phyloP scores from a whole-genome alignment of 1,140 invertebrate genomes.

The Hesperophylax magnus region DNA sequence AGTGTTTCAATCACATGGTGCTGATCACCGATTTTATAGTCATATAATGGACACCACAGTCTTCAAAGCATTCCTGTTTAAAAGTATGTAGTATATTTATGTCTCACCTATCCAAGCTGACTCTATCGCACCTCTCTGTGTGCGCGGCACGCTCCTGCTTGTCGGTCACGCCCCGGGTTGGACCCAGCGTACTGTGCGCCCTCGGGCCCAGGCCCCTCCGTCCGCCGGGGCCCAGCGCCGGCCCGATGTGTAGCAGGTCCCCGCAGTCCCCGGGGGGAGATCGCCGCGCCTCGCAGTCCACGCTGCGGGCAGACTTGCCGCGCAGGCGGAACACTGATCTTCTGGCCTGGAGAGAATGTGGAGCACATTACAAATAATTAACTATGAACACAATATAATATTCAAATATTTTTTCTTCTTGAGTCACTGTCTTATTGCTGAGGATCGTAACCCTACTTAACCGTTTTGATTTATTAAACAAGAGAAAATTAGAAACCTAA shows the following conservation, averaged over 20 bases:
- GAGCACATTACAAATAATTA: not conserved
- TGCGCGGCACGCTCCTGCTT: not conserved
- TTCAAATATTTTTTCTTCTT: too few relatives aligned
- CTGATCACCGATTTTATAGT: too few relatives aligned
- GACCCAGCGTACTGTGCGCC: conserved; percentile 58
- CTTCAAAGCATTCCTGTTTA: too few relatives aligned
- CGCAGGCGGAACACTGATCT: conserved; percentile 66
- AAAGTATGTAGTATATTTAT: conserved; percentile 30
- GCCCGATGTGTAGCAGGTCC: conserved; percentile 67
- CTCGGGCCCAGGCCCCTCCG: conserved; percentile 60
- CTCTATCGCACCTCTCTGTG: conserved; percentile 48
- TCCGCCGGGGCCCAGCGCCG: conserved; percentile 62
- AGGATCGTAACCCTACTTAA: too few relatives aligned
- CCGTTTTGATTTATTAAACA: too few relatives aligned
- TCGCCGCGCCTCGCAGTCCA: conserved; percentile 61
- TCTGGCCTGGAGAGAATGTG: conserved; percentile 61
- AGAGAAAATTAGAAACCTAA: too few relatives aligned
- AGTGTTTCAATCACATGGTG: too few relatives aligned
- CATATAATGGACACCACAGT: too few relatives aligned
- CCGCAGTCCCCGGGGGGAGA: conserved; percentile 63
- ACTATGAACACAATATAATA: too few relatives aligned
- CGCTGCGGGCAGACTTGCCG: conserved; percentile 66
- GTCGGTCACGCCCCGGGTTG: conserved; percentile 15
- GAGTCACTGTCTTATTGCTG: too few relatives aligned
- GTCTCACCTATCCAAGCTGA: conserved; percentile 53